Percentiles rank a stretch among this genome's conserved stretches.
Evolutionary conservation across 2,888 invertebrate genomes (phyloP).

Genomic region (Lomographa bimaculata): DNA sequence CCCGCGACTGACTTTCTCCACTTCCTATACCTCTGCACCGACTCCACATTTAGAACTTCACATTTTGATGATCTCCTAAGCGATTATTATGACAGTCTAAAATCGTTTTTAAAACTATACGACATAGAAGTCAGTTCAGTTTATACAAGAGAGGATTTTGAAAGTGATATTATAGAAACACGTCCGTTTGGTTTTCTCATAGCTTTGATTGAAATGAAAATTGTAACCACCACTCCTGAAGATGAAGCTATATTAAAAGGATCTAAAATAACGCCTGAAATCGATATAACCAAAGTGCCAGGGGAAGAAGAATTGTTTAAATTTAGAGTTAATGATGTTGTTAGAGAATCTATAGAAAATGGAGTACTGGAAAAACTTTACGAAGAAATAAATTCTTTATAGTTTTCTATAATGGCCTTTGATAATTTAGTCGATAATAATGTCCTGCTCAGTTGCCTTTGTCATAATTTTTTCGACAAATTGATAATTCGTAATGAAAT

Average conservation of each 20-base stretch:
- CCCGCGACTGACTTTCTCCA: constrained; percentile 65
- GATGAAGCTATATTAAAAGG: constrained; percentile 42
- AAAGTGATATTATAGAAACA: constrained; percentile 51
- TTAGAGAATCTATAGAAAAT: constrained; percentile 54
- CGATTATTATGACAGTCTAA: constrained; percentile 56
- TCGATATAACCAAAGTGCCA: constrained; percentile 30
- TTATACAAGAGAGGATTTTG: constrained; percentile 53
- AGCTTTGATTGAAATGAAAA: constrained; percentile 60
- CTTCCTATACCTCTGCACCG: constrained; percentile 63
- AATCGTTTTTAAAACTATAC: constrained; percentile 47
- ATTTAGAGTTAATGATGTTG: constrained; percentile 60
- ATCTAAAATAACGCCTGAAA: constrained; percentile 35
- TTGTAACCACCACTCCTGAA: constrained; percentile 49
- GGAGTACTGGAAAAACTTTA: constrained; percentile 55
- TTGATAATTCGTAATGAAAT: too few species aligned
- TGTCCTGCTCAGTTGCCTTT: too few species aligned
- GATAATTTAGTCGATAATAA: too few species aligned
- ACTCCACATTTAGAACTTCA: constrained; percentile 58
- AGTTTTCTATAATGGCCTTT: too few species aligned
- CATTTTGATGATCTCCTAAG: constrained; percentile 49
- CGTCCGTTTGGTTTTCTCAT: constrained; percentile 59
- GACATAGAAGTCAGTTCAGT: constrained; percentile 48
- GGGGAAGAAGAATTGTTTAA: constrained; percentile 44
- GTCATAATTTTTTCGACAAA: too few species aligned
- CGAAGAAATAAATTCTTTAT: constrained; percentile 33